phyloP scores from a whole-genome alignment of 2,888 invertebrate species.

The Parapristionchus giblindavisi region DNA sequence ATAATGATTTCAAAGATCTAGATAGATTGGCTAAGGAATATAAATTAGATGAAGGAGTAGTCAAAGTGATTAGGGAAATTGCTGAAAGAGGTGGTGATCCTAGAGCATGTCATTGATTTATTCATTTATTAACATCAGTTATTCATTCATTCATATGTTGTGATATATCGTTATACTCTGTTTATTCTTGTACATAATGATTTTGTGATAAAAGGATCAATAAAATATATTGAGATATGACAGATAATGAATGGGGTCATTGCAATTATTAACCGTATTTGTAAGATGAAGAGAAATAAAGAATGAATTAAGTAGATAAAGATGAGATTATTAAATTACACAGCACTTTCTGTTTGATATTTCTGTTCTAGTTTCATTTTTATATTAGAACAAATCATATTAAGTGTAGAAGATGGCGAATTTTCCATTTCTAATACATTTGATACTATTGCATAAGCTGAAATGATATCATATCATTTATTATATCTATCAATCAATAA shows the following conservation, averaged over 20 bases:
- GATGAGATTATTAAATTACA: conserved; percentile 40
- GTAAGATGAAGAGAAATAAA: not conserved
- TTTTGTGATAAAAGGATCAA: not conserved
- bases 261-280: not conserved
- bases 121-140: not conserved
- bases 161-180: no score
- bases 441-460: conserved; percentile 56
- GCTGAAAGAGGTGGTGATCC: conserved; percentile 63
- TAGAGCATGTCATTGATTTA: conserved; percentile 58
- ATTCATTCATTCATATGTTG: no score
- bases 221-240: not conserved
- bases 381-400: conserved; percentile 63
- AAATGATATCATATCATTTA: conserved; percentile 20
- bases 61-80: conserved; percentile 53
- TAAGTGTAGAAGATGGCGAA: conserved; percentile 54
- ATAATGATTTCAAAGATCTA: conserved; percentile 58
- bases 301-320: not conserved
- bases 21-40: conserved; percentile 55
- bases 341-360: conserved; percentile 55
- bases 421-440: conserved; percentile 56
- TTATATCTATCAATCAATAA: not conserved
- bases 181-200: not conserved
- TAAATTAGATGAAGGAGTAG: conserved; percentile 51
- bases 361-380: conserved; percentile 54
- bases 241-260: not conserved